Base-by-base conservation (phyloP, 2,113 vertebrate genomes). In the Periophthalmus modestus region DNA sequence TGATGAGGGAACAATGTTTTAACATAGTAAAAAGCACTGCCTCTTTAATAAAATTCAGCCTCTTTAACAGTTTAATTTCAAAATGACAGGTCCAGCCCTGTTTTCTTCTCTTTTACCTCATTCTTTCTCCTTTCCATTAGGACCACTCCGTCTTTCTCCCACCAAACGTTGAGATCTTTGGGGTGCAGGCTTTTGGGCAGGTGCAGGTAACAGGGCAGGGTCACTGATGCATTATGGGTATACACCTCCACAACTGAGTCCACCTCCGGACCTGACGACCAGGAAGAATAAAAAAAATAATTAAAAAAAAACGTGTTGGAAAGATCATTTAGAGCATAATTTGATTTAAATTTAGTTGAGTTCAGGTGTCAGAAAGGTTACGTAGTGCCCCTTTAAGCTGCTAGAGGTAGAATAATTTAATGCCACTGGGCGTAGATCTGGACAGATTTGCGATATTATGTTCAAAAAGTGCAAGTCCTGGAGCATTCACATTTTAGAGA, bases 61-160 rank as follows among this genome's bases (percentile, higher is more conserved):
- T 43, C 11, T 43, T 43, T 10, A 43, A 43, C 39, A 10, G 39
- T 43, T 2, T 10, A 6, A 43, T 43, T 43, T 7, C 5, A 39
- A 39, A 39, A 39, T 39, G 5, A 10, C 39, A 43, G 39, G 39
- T 43, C 39, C 10, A 39, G 36, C 36, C 36, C 36, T 39, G 7
- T 39, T 39, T 47, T 47, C 14, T 15, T 47, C 13, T 54, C 5
- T 9, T 16, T 3, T 39, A 65, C 61, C 61, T 1, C 0, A 18
- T 61, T 9, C 9, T 0, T 2, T 0, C 21, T 6, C 2, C 11
- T 14, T 23, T 24, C 15, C 15, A 39, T 5, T 2, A 63, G 0
- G 1, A 36, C 4, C 2, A 2, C 7, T 1, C 57, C 52, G 12
- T 86, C 34, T 57, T 47, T 75, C 46, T 67, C 19, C 84, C 87